A percentile compares a stretch with the other conserved stretches of the same genome.
Evolutionary conservation across 2,888 invertebrate genomes (phyloP).

Genomic region (Teleogryllus oceanicus): DNA sequence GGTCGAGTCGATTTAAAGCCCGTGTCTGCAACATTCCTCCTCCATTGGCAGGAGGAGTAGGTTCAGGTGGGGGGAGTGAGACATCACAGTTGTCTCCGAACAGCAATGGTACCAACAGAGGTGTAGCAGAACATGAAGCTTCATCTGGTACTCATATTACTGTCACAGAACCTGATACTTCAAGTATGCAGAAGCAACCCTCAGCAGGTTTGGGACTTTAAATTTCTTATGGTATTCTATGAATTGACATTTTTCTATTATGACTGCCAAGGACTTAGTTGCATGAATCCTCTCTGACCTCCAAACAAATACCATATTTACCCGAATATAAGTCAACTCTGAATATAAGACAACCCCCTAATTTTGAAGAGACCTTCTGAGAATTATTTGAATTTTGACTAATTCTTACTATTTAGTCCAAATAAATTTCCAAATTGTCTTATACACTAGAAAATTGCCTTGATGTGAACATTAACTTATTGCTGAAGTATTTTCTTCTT

Average conservation of each 20-base stretch:
- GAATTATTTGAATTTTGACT: no score
- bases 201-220: constrained; percentile 40
- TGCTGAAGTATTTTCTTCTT: no score
- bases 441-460: no score
- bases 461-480: no score
- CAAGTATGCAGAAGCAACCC: constrained; percentile 43
- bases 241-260: neutral
- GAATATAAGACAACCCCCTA: no score
- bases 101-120: neutral
- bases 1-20: constrained; percentile 49
- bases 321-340: no score
- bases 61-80: constrained; percentile 41
- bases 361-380: no score
- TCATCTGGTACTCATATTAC: constrained; percentile 41
- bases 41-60: constrained; percentile 46
- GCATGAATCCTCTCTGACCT: no score
- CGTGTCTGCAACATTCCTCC: constrained; percentile 48
- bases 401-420: no score
- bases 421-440: no score
- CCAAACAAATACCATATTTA: no score
- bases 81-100: constrained; percentile 28
- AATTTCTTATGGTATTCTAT: neutral
- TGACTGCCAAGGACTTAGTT: neutral
- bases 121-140: constrained; percentile 26
- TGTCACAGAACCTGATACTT: constrained; percentile 51